A percentile compares a stretch with the other conserved stretches of the same genome.
These are phyloP conservation scores for Atherinomorus stipes DNA, from an alignment of 2,113 vertebrate species.

Conservation along the genomic window DNA sequence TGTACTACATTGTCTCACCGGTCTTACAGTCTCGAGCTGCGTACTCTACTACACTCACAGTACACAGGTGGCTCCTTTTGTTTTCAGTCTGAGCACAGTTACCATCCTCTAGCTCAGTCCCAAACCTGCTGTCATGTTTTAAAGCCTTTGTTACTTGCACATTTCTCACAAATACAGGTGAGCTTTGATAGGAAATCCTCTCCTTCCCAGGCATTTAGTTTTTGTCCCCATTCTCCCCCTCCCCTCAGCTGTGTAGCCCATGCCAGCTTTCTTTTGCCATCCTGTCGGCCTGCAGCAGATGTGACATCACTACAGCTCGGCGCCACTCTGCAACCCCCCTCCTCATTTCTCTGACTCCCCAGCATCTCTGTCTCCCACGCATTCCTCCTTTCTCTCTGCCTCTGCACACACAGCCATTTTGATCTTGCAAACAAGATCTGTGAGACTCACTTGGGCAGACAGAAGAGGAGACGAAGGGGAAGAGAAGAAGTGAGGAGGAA, in stretches of 20 bases:
- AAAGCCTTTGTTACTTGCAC: conserved; percentile 24
- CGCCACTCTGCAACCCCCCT: conserved; percentile 32
- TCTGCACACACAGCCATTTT: conserved; percentile 79
- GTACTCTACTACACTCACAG: neutral
- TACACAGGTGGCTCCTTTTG: conserved; percentile 17
- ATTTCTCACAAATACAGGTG: conserved; percentile 37
- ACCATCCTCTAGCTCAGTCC: neutral
- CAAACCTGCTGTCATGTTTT: conserved; percentile 26
- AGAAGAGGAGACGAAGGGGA: conserved; percentile 13
- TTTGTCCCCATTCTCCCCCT: conserved; percentile 17
- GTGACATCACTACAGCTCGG: conserved; percentile 74
- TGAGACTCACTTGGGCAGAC: conserved; percentile 38
- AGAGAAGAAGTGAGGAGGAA: conserved; percentile 24
- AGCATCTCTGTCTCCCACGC: conserved; percentile 79
- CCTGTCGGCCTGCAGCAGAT: conserved; percentile 76
- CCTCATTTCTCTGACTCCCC: conserved; percentile 58
- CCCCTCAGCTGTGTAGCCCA: conserved; percentile 57
- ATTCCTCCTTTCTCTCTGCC: conserved; percentile 74
- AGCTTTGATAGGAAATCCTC: conserved; percentile 39
- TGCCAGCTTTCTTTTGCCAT: conserved; percentile 71
- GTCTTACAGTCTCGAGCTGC: neutral
- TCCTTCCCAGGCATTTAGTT: conserved; percentile 40
- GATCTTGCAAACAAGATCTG: conserved; percentile 74
- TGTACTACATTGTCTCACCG: neutral
- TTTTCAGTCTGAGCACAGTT: conserved; percentile 13